Evolutionary conservation across 2,888 invertebrate genomes (phyloP).

Genomic region (Thysanoteuthis rhombus): DNA sequence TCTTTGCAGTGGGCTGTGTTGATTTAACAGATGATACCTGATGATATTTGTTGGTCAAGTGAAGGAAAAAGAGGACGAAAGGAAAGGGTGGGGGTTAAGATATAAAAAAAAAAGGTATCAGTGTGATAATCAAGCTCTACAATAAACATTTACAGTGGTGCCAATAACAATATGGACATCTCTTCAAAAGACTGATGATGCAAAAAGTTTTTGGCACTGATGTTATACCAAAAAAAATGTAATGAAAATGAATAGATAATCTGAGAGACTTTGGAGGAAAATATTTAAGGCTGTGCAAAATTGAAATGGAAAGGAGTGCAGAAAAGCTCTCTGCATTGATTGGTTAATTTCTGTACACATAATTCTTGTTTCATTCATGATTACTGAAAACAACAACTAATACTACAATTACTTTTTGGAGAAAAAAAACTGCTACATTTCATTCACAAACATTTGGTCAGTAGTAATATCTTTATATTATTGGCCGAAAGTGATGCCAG

Average conservation of each 20-base stretch:
- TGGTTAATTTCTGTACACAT: not conserved
- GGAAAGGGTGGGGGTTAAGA: not conserved
- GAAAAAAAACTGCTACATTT: not conserved
- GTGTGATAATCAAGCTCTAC: not conserved
- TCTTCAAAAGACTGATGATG: not conserved
- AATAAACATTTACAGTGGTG: not conserved
- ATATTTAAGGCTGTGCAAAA: constrained; percentile 12
- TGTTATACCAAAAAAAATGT: not conserved
- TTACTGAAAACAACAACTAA: not conserved
- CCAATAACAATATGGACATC: not conserved
- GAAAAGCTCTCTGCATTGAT: not conserved
- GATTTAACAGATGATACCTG: not conserved
- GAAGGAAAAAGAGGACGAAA: not conserved
- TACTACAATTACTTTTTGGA: not conserved
- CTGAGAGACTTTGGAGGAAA: not conserved
- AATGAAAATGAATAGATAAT: not conserved
- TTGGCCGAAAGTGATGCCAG: not conserved
- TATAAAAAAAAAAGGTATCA: not conserved
- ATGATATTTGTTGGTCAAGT: constrained; percentile 12
- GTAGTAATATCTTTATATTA: not conserved
- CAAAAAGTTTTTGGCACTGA: not conserved
- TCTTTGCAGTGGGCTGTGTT: constrained; percentile 12
- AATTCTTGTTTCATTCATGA: not conserved
- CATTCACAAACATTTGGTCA: constrained; percentile 12
- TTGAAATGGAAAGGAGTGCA: not conserved